phyloP scores from a whole-genome alignment of 2,888 invertebrate species.

The Helobdella robusta region DNA sequence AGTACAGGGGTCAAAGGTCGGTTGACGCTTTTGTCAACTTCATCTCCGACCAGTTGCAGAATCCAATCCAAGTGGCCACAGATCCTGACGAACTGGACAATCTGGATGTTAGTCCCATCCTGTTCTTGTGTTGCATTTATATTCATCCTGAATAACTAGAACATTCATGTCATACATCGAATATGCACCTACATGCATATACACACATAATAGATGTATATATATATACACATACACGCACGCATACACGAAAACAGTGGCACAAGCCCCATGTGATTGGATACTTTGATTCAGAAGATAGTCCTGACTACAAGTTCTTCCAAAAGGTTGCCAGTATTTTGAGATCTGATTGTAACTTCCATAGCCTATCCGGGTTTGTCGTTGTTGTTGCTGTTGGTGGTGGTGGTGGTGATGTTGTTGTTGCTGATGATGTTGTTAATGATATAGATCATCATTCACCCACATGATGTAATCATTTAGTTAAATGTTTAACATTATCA shows the following conservation, averaged over 20 bases:
- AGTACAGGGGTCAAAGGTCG: constrained; percentile 70
- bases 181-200: too few relatives aligned
- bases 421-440: too few relatives aligned
- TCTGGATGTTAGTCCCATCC: constrained; percentile 42
- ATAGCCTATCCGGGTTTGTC: constrained; percentile 68
- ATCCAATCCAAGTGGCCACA: constrained; percentile 46
- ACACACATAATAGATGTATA: too few relatives aligned
- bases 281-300: constrained; percentile 62
- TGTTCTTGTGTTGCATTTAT: neutral
- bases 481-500: neutral
- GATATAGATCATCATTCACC: neutral
- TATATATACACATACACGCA: neutral
- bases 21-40: constrained; percentile 80
- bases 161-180: neutral
- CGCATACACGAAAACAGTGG: constrained; percentile 46
- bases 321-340: constrained; percentile 60
- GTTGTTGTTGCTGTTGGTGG: neutral
- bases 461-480: neutral
- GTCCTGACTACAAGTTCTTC: constrained; percentile 41
- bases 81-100: constrained; percentile 51
- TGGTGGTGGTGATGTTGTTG: too few relatives aligned
- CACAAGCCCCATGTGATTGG: constrained; percentile 72
- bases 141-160: neutral
- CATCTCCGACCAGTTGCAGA: constrained; percentile 73
- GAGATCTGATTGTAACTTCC: constrained; percentile 90